Base-by-base conservation (phyloP, 1,140 invertebrate species). In the Lasioglossum baleicum region DNA sequence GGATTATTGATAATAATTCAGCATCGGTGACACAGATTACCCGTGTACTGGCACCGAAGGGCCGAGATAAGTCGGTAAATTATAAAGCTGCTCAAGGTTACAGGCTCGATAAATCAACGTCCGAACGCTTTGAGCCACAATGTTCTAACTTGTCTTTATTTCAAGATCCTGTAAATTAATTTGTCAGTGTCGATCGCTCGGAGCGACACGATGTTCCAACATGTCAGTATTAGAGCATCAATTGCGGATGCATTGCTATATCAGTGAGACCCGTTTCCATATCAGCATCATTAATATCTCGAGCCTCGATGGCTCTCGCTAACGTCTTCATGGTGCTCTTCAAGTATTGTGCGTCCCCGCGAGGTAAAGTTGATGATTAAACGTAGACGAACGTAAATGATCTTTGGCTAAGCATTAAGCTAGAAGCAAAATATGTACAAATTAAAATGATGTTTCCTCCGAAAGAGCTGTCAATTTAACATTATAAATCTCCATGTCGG, bases 211-310 rank as follows among this genome's bases (percentile, higher is more conserved):
- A 2, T 15, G 42, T 15, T 51, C 42, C 65, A 15, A 2, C 5
- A 13, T 40, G 31, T 22, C 48, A 26, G 31, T 26, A 48, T 66
- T n/a, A 3, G n/a, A 7, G n/a, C 17, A 48, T 60, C 58, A 8
- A 64, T 15, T 53, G 13, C 13, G 44, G 51, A 2, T 22, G 20
- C 31, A 40, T 74, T 51, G 22, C 26, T 26, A 20, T 51, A 73
- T 63, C 42, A 17, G 6, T 2, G 58, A 26, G 53, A 42, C 35
- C 53, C 40, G 51, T 67, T 20, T 11, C 31, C 13, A 2, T 58
- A 40, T 58, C 74, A 6, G 31, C 17, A 1, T n/a, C 42, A 73
- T 73, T 68, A 75, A 68, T 31, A 44, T 75, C n/a, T 20, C n/a
- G 7, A 5, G 20, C 26, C 51, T 56, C 64, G 44, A 51, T 56